phyloP scores from a whole-genome alignment of 2,888 invertebrate genomes.

The Eurytoma californica region DNA sequence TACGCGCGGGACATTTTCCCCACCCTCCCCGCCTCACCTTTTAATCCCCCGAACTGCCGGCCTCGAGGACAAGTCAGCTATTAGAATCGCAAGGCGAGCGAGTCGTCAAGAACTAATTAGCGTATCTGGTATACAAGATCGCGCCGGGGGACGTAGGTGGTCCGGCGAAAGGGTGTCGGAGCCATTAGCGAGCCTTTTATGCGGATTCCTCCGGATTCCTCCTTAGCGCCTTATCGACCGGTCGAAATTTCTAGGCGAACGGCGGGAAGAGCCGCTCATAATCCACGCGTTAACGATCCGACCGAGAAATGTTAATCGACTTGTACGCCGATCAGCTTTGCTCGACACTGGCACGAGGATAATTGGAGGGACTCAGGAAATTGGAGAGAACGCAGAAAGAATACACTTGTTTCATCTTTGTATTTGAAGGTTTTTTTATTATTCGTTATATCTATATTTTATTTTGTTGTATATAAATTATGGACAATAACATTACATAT shows the following conservation, averaged over 20 bases:
- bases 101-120: conserved; percentile 63
- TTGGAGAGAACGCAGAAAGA: neutral
- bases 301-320: conserved; percentile 54
- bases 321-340: conserved; percentile 24
- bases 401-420: conserved; percentile 44
- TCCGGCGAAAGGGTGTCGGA: conserved; percentile 68
- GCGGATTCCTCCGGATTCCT: conserved; percentile 67
- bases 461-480: conserved; percentile 63
- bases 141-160: conserved; percentile 62
- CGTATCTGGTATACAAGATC: conserved; percentile 56
- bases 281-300: conserved; percentile 49
- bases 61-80: conserved; percentile 38
- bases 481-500: conserved; percentile 61
- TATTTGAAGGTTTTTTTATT: conserved; percentile 43
- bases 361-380: conserved; percentile 8
- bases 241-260: conserved; percentile 63
- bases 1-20: neutral
- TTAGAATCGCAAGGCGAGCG: conserved; percentile 44
- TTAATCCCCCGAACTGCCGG: neutral
- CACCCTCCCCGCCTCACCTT: neutral
- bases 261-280: conserved; percentile 16
- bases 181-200: conserved; percentile 70
- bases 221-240: conserved; percentile 66
- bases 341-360: neutral
- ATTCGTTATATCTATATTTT: conserved; percentile 55